phyloP scores from a whole-genome alignment of 2,113 vertebrate genomes.

The Danionella cerebrum region DNA sequence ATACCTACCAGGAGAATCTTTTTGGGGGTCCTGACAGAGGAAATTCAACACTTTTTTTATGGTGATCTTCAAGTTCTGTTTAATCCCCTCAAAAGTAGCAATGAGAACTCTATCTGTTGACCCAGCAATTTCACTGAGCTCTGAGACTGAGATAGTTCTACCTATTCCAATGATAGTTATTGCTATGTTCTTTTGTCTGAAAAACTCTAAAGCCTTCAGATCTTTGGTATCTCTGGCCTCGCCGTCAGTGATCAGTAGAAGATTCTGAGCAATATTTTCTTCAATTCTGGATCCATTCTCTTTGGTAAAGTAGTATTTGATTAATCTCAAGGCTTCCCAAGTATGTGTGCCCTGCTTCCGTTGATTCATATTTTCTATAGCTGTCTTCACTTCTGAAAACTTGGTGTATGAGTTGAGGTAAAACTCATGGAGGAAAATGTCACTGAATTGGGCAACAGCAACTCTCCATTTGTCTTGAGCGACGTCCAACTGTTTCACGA shows the following conservation, averaged over 20 bases:
- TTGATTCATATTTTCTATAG: constrained; percentile 48
- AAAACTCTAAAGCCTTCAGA: constrained; percentile 31
- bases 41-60: neutral
- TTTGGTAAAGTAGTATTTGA: constrained; percentile 52
- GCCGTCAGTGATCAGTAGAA: constrained; percentile 71
- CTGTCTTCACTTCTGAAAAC: constrained; percentile 20
- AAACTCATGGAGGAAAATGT: constrained; percentile 51
- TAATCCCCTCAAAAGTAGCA: constrained; percentile 41
- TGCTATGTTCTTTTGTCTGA: constrained; percentile 45
- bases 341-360: constrained; percentile 42
- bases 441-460: constrained; percentile 66
- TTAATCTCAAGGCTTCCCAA: constrained; percentile 49
- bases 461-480: constrained; percentile 49
- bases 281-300: constrained; percentile 49
- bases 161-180: constrained; percentile 64
- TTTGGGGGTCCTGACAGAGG: neutral
- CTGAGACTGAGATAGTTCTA: constrained; percentile 33
- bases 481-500: constrained; percentile 59
- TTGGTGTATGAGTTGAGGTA: constrained; percentile 54
- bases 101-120: constrained; percentile 43
- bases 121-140: constrained; percentile 61
- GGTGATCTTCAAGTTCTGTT: constrained; percentile 21
- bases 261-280: constrained; percentile 54
- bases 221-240: constrained; percentile 51
- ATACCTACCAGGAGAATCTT: neutral